Evolutionary conservation across 1,140 invertebrate species (phyloP).

Genomic region (Lepidotrigona ventralis): DNA sequence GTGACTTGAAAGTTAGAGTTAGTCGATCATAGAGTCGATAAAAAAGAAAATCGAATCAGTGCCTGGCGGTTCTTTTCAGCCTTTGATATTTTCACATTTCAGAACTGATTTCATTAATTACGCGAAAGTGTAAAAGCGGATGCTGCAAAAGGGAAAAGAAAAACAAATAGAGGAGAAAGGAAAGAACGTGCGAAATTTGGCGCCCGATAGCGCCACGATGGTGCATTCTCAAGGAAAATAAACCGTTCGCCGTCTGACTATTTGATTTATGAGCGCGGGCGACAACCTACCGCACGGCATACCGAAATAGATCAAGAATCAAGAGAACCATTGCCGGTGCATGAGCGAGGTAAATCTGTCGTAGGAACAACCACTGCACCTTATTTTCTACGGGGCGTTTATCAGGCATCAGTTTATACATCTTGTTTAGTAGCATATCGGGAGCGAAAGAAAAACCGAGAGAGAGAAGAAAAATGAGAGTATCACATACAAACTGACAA

Average conservation of each 20-base stretch:
- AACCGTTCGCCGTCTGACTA: slow-evolving; percentile 49
- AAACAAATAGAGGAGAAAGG: slow-evolving; percentile 15
- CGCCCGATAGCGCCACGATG: slow-evolving; percentile 43
- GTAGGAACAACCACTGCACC: slow-evolving; percentile 46
- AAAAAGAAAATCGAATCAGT: not conserved
- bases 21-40: no score
- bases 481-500: slow-evolving; percentile 26
- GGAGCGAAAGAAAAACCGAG: slow-evolving; percentile 12
- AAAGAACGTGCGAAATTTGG: slow-evolving; percentile 46
- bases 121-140: not conserved
- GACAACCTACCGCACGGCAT: slow-evolving; percentile 69
- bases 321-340: slow-evolving; percentile 51
- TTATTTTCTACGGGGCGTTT: slow-evolving; percentile 36
- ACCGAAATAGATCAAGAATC: slow-evolving; percentile 64
- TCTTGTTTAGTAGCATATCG: slow-evolving; percentile 36
- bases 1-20: no score
- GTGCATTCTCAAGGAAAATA: slow-evolving; percentile 49
- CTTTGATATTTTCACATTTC: not conserved
- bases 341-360: slow-evolving; percentile 51
- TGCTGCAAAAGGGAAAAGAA: not conserved
- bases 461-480: slow-evolving; percentile 1
- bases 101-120: not conserved
- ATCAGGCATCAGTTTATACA: slow-evolving; percentile 27
- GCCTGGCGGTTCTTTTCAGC: not conserved
- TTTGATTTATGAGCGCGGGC: slow-evolving; percentile 67